phyloP scores from a whole-genome alignment of 2,888 invertebrate genomes.

The Dryobota labecula region DNA sequence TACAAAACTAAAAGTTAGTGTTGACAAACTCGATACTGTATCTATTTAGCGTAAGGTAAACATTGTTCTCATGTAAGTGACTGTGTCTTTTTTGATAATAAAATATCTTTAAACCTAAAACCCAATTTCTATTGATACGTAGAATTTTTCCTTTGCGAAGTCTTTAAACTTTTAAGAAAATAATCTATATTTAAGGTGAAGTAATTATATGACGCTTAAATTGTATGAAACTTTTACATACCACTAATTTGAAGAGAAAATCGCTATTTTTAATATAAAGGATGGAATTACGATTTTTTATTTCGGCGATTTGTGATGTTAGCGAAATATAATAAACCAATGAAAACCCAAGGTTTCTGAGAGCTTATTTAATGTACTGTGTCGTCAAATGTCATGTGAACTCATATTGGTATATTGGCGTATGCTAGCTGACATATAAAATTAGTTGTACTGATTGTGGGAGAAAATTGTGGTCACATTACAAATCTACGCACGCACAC shows the following conservation, averaged over 20 bases:
- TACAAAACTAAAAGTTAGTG: too few species aligned
- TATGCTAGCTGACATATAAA: neutral
- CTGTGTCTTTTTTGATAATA: too few species aligned
- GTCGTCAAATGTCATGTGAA: neutral
- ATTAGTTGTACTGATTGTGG: too few species aligned
- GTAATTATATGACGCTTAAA: neutral
- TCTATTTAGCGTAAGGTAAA: too few species aligned
- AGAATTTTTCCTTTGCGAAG: neutral
- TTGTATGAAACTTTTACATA: neutral
- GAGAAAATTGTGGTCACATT: too few species aligned
- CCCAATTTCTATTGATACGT: neutral
- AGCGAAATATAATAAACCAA: slow-evolving; percentile 7
- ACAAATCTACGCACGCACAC: too few species aligned
- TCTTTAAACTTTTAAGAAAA: slow-evolving; percentile 2
- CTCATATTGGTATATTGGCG: too few species aligned
- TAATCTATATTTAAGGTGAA: neutral
- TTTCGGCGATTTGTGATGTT: slow-evolving; percentile 17
- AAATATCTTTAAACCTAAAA: neutral
- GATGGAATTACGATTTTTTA: slow-evolving; percentile 41
- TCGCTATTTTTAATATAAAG: slow-evolving; percentile 8
- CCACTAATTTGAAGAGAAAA: slow-evolving; percentile 10
- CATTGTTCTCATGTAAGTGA: too few species aligned
- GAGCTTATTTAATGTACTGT: neutral
- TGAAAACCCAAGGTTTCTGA: neutral
- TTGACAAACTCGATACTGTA: too few species aligned